Base-by-base conservation (phyloP, 92 coral and sea anemone genomes). In the Umimayanthus chanpuru region DNA sequence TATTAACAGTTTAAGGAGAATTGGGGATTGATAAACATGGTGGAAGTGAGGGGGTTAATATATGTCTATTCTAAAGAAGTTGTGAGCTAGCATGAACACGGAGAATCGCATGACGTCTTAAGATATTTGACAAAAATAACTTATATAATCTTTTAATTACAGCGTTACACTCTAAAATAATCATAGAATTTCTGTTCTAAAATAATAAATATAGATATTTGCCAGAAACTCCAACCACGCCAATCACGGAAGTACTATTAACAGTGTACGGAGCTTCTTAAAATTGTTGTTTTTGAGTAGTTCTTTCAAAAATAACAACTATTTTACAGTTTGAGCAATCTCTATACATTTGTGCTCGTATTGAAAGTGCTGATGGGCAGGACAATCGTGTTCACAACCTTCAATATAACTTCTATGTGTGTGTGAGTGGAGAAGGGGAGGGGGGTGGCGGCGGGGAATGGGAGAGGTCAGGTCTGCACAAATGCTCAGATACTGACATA, bases 191-290 rank as follows among this genome's bases (percentile, higher is more conserved):
- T 83, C 66, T 68, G 32, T 29, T 44, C 79, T 70, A 83, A 83
- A 71, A 83, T 83, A 83, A 68, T 83, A 83, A 83, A 83, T 83
- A 83, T 83, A 70, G 41, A 38, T 39, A 36, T 39, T 25, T 83
- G 29, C 66, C 41, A 16, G 74, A 81, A 64, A n/a, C 64, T 28
- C 26, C 25, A 47, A n/a, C 67, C 12, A 68, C 5, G 43, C 66
- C 74, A 41, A 41, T 5, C 23, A 38, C 21, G 21, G 64, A n/a
- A 11, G 10, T 12, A 67, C 44, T 8, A 21, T 5, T 6, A 14
- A n/a, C 47, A 18, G 44, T 32, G 2, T 6, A 81, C 18, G 68
- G 82, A 53, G 65, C 40, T 26, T 79, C 82, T 3, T 79, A 75
- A 49, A 49, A 79, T 30, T 79, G 40, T 26, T 79, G 29, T 18